Percentiles rank a stretch among this genome's conserved stretches.
These are phyloP conservation scores for Callitettix versicolor DNA, from an alignment of 1,140 invertebrate species.

Conservation along the genomic window DNA sequence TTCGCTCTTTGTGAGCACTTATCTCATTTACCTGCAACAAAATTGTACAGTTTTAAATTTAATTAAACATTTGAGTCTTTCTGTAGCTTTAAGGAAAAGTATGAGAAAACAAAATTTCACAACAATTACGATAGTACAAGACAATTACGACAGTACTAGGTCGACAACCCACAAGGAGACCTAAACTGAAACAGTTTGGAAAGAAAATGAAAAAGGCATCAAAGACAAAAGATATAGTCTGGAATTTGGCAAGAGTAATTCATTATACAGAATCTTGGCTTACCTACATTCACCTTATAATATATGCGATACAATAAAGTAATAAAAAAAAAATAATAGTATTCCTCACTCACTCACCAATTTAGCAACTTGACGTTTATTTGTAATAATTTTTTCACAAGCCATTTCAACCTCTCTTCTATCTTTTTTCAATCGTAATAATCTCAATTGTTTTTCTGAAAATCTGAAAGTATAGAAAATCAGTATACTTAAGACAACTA, in stretches of 20 bases:
- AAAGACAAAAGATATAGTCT: too few species aligned
- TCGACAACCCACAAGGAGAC: neutral
- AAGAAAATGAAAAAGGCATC: neutral
- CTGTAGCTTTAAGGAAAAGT: neutral
- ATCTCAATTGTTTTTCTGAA: conserved; percentile 49
- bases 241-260: too few species aligned
- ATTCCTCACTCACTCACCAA: conserved; percentile 38
- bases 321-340: too few species aligned
- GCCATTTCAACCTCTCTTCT: conserved; percentile 43
- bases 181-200: neutral
- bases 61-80: too few species aligned
- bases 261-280: too few species aligned
- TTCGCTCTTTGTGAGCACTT: conserved; percentile 13
- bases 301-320: too few species aligned
- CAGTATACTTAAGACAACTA: too few species aligned
- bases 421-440: conserved; percentile 44
- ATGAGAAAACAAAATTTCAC: neutral
- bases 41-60: too few species aligned
- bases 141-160: neutral
- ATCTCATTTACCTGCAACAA: conserved; percentile 12
- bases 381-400: conserved; percentile 43
- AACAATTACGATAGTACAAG: neutral
- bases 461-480: conserved; percentile 45
- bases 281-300: too few species aligned
- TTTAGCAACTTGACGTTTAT: conserved; percentile 46